These are phyloP conservation scores for Halcyon senegalensis DNA, from an alignment of 2,113 vertebrate species.

Conservation along the genomic window DNA sequence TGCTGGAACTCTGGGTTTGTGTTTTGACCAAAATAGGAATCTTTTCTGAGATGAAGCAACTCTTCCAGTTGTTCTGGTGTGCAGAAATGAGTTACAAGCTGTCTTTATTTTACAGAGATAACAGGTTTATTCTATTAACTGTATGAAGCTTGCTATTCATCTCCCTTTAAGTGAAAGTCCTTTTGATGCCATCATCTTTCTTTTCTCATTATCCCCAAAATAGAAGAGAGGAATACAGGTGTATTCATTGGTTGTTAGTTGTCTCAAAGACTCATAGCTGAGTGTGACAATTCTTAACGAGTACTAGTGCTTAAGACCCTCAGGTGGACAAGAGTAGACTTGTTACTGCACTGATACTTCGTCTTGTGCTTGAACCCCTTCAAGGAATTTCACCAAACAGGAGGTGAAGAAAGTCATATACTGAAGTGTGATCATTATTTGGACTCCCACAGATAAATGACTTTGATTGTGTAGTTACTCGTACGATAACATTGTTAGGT, in stretches of 20 bases:
- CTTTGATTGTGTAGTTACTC: background rate
- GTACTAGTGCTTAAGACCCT: rapidly evolving
- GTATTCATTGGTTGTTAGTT: background rate
- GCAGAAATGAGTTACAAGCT: rapidly evolving
- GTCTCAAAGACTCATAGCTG: background rate
- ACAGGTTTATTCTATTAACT: background rate
- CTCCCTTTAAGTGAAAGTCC: background rate
- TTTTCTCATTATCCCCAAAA: background rate
- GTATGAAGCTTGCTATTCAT: background rate
- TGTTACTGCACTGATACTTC: background rate
- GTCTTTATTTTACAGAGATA: background rate
- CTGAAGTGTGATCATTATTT: background rate
- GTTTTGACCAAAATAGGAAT: rapidly evolving
- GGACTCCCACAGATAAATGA: background rate
- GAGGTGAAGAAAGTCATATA: background rate
- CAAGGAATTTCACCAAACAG: background rate
- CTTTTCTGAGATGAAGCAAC: background rate
- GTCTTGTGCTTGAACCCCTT: background rate
- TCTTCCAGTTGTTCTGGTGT: rapidly evolving
- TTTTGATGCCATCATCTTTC: background rate
- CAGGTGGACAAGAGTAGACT: too few species aligned
- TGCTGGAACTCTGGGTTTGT: too few species aligned
- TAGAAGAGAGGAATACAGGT: too few species aligned
- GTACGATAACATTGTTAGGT: background rate
- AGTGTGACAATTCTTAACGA: rapidly evolving